phyloP scores from a whole-genome alignment of 2,113 vertebrate genomes.

The Scortum barcoo region DNA sequence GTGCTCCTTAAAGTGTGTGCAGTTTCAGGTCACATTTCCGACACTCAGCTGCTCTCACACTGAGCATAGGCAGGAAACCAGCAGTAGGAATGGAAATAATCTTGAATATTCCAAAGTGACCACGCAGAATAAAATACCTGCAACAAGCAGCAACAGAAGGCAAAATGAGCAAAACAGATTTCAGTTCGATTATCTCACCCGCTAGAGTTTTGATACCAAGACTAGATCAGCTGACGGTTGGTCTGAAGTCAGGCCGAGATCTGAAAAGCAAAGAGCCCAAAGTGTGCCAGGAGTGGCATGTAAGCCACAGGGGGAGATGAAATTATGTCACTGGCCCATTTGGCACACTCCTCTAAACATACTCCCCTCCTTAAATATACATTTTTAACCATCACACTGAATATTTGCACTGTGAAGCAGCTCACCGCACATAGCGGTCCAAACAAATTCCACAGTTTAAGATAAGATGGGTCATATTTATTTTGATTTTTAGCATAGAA shows the following conservation, averaged over 20 bases:
- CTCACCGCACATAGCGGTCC: background rate
- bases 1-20: conserved; percentile 5
- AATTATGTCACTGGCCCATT: conserved; percentile 54
- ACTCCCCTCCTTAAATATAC: conserved; percentile 56
- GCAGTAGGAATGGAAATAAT: conserved; percentile 56
- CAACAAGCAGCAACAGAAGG: background rate
- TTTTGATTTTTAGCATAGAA: background rate
- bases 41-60: conserved; percentile 36
- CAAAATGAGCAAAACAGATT: conserved; percentile 3
- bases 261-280: background rate
- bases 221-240: conserved; percentile 1
- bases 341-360: conserved; percentile 51
- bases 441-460: background rate
- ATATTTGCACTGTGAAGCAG: conserved; percentile 23
- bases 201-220: conserved; percentile 6
- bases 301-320: background rate
- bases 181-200: conserved; percentile 2
- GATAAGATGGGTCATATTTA: background rate
- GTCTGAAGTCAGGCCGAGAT: background rate
- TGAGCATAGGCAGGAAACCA: conserved; percentile 27
- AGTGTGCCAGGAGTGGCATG: conserved; percentile 32
- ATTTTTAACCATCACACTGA: conserved; percentile 34
- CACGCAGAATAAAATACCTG: background rate
- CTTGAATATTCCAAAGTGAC: conserved; percentile 38
- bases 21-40: conserved; percentile 37